Base-by-base conservation (phyloP, 2,888 invertebrate genomes). In the Lottia gigantea region DNA sequence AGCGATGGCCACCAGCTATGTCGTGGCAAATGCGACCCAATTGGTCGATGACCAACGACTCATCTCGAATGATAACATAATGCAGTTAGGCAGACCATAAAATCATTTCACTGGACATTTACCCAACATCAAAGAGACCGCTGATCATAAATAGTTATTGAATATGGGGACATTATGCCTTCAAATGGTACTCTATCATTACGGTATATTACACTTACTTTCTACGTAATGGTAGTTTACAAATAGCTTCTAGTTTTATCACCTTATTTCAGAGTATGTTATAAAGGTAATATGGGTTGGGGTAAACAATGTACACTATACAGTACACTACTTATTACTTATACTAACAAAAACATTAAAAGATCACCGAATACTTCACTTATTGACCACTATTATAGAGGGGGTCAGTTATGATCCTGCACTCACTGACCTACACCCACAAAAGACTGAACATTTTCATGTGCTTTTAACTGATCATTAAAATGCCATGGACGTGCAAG, bases 31-130 rank as follows among this genome's bases (percentile, higher is more conserved):
- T 19, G 55, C 23, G 55, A 23, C 12, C 11, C 23, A 55, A 55
- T 55, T 55, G 12, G 55, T 23, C 55, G 55, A 55, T 55, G 55
- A 55, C 55, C 55, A 55, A 55, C 55, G 23, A 23, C 55, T 55
- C 55, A 55, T 55, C 19, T 55, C 19, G 55, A 55, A 55, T 19
- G 55, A 55, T 55, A 55, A 55, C 55, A 55, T 55, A 55, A 55
- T 55, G 55, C 23, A 23, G 19, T 55, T 19, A 55, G 19, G 23
- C 23, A 55, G 55, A 55, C 55, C 55, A 55, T 55, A 55, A 55
- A 55, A 55, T 55, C 55, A 55, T 55, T 55, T 55, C 55, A 23
- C 55, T 14, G 55, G 55, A 55, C 55, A 55, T 55, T 55, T 55
- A 55, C 11, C 23, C 23, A 23, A 55, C 55, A 55, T 55, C 55